Base-by-base conservation (phyloP, 2,113 vertebrate genomes). In the Tragelaphus strepsiceros region DNA sequence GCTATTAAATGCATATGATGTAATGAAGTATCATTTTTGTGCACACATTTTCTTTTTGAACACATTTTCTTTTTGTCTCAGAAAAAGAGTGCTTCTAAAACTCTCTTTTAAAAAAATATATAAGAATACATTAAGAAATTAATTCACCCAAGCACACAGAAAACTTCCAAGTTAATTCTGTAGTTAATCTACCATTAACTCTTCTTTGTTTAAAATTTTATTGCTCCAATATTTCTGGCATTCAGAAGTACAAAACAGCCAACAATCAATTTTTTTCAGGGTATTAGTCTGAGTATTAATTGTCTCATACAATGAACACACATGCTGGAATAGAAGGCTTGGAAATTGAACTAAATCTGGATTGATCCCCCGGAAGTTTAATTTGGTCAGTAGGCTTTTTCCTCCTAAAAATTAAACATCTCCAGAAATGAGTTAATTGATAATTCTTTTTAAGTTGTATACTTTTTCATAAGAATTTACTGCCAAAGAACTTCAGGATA, bases 401-500 rank as follows among this genome's bases (percentile, higher is more conserved):
- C 14, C 26, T 84, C 81, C 28, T 43, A 87, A 95, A 96, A 64
- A 11, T 5, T 1, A 43, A 74, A 92, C 64, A 9, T 71, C 67
- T 91, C 64, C n/a, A 71, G 94, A 88, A 85, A 24, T 56, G n/a
- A 94, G 24, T 67, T 56, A 49, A 26, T 54, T 30, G 17, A 46
- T 84, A 3, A 19, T 39, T 62, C 22, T 61, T 51, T 77, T 77
- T 77, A 46, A 67, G 67, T 80, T n/a, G 19, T 12, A 11, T 24
- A n/a, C 43, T 59, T 87, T 62, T 54, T 71, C 58, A 35, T 58
- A 21, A 22, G 51, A 74, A 81, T 54, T 85, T 46, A 67, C 64
- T 15, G 7, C 56, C 54, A 8, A 22, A 28, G 87, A 97, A 59
- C n/a, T 96, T 96, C 10, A 95, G 67, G 94, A 91, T 77, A 93